Base-by-base conservation (phyloP, 23 tunicate species). In the Oikopleura albicans region DNA sequence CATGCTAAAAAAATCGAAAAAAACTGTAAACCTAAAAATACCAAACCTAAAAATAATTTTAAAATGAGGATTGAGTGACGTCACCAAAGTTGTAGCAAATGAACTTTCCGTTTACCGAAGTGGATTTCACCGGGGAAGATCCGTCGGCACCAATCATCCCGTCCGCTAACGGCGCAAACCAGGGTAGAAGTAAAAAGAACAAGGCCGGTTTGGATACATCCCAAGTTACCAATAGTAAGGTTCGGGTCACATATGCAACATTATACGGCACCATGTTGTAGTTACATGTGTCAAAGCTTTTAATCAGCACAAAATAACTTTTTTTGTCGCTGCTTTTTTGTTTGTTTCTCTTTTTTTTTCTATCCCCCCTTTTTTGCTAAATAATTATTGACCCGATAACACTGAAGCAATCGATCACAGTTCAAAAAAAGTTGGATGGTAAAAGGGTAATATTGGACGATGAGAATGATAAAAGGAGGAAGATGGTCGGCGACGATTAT, bases 71-170 rank as follows among this genome's bases (percentile, higher is more conserved):
- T n/a, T n/a, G n/a, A n/a, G n/a, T n/a, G n/a, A n/a, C n/a, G n/a
- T n/a, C n/a, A n/a, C n/a, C n/a, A n/a, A n/a, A n/a, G n/a, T n/a
- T 71, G 33, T 22, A 71, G 79, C 79, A 71, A 71, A 71, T 71
- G 79, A 71, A 71, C 31, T 71, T 71, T 31, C 79, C 79, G 2
- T 71, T 71, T 37, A 71, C 79, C 4, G 79, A 71, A 71, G 79
- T 71, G 2, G 79, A 71, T 71, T 71, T 12, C 31, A 4, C 27
- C 2, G 79, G 79, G 37, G 79, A 71, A 2, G 79, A 71, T 31
- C 79, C 79, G 36, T 12, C 79, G 36, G 79, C 79, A 29, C 79
- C 79, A 37, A 71, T 71, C 79, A 71, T 71, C 33, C 79, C 79
- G 37, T 12, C 79, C 33, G 79, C 37, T 2, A 71, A 29, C 31